Evolutionary conservation across 2,113 vertebrate genomes (phyloP).

Genomic region (Ophthalmolycus amberensis): DNA sequence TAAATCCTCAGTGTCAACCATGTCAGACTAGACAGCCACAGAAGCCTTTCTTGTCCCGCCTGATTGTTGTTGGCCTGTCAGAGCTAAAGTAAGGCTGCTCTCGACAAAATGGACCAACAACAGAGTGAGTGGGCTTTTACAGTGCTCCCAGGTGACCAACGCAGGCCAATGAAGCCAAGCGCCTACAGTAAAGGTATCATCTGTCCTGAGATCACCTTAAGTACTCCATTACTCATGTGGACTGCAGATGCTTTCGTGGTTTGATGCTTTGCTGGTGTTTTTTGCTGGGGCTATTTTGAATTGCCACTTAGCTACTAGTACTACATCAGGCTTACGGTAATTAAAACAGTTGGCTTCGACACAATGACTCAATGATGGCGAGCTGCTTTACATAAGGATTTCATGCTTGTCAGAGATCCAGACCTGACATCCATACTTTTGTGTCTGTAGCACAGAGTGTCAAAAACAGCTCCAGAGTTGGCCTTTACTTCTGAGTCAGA

Average conservation of each 20-base stretch:
- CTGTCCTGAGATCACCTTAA: conserved; percentile 70
- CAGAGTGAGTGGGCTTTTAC: conserved; percentile 64
- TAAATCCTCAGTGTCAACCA: conserved; percentile 16
- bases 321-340: conserved; percentile 43
- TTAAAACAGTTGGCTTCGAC: conserved; percentile 51
- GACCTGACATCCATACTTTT: neutral
- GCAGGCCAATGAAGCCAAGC: conserved; percentile 46
- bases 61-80: conserved; percentile 41
- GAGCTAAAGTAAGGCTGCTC: conserved; percentile 54
- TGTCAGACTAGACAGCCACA: conserved; percentile 8
- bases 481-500: neutral
- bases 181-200: conserved; percentile 61
- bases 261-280: conserved; percentile 51
- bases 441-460: neutral
- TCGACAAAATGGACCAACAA: conserved; percentile 63
- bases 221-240: conserved; percentile 64
- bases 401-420: conserved; percentile 42
- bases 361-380: conserved; percentile 22
- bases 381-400: conserved; percentile 34
- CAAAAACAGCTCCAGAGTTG: neutral
- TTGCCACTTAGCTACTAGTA: conserved; percentile 52
- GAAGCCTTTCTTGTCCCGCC: conserved; percentile 30
- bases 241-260: conserved; percentile 57
- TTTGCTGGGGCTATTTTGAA: conserved; percentile 44
- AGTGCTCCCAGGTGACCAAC: conserved; percentile 60